Percentiles rank a stretch among this genome's conserved stretches.
Evolutionary conservation across 2,888 invertebrate genomes (phyloP).

Genomic region (Trilocha varians): DNA sequence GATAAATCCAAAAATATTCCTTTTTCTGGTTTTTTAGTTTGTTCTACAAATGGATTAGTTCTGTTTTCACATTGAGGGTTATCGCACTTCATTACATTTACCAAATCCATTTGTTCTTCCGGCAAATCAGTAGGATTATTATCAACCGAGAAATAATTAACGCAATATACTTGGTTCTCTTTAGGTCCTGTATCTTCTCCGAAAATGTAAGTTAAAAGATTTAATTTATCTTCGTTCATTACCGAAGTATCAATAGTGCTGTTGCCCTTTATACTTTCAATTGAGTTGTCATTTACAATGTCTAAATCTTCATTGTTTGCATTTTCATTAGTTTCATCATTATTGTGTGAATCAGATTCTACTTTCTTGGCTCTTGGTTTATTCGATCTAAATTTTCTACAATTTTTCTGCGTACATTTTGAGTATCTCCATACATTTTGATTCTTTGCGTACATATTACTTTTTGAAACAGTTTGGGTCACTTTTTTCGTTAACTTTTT

Average conservation of each 20-base stretch:
- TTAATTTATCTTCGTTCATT: slow-evolving; percentile 13
- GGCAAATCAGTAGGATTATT: slow-evolving; percentile 36
- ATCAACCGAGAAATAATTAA: slow-evolving; percentile 50
- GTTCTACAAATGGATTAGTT: slow-evolving; percentile 15
- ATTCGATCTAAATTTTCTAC: neutral
- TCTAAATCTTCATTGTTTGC: neutral
- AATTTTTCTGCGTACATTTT: neutral
- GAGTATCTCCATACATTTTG: no score
- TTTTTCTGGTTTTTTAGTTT: slow-evolving; percentile 31
- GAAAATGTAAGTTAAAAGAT: slow-evolving; percentile 44
- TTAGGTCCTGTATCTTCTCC: slow-evolving; percentile 25
- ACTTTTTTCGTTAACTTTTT: neutral
- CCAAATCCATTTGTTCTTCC: slow-evolving; percentile 21
- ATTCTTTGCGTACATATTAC: no score
- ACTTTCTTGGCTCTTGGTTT: neutral
- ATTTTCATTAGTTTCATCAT: neutral
- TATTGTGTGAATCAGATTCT: neutral
- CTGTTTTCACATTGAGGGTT: slow-evolving; percentile 30
- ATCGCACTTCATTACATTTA: slow-evolving; percentile 37
- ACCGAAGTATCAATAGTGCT: neutral
- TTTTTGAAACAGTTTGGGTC: neutral
- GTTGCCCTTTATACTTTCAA: neutral
- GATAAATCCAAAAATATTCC: slow-evolving; percentile 33
- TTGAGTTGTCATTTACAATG: neutral
- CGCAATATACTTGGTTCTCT: slow-evolving; percentile 40